These are phyloP conservation scores for Erebia ligea DNA, from an alignment of 2,888 invertebrate species.

Conservation along the genomic window DNA sequence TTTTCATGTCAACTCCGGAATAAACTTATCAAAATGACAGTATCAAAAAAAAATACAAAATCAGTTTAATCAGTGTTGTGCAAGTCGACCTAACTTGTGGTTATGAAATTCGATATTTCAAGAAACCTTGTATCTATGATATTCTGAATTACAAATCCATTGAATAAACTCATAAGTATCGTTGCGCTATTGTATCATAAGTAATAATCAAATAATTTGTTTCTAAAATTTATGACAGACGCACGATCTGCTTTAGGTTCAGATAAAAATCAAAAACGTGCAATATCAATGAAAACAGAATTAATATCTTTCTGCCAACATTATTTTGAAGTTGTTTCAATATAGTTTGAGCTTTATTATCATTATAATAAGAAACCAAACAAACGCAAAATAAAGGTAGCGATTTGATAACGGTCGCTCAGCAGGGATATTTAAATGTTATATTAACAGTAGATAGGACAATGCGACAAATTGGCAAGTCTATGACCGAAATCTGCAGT, in stretches of 20 bases:
- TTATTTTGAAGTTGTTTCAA: background rate
- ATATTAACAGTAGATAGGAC: background rate
- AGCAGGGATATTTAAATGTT: background rate
- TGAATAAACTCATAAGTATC: too few relatives aligned
- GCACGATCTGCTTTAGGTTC: background rate
- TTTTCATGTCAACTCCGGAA: too few relatives aligned
- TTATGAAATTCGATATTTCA: too few relatives aligned
- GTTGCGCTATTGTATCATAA: too few relatives aligned
- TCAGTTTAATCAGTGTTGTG: too few relatives aligned
- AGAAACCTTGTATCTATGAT: too few relatives aligned
- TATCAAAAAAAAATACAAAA: too few relatives aligned
- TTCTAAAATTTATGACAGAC: background rate
- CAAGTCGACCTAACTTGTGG: too few relatives aligned
- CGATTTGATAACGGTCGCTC: slow-evolving; percentile 56
- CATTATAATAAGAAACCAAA: slow-evolving; percentile 13
- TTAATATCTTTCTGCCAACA: slow-evolving; percentile 6
- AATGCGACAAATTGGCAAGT: background rate
- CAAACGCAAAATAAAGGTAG: slow-evolving; percentile 24
- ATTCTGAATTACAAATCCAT: too few relatives aligned
- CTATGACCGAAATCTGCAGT: background rate
- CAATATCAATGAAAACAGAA: slow-evolving; percentile 23
- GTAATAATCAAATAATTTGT: too few relatives aligned
- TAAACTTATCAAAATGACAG: too few relatives aligned
- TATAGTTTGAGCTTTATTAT: slow-evolving; percentile 8
- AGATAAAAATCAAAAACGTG: background rate